Conservation (phyloP, 2,888 invertebrate species). For the Mythimna loreyi region DNA sequence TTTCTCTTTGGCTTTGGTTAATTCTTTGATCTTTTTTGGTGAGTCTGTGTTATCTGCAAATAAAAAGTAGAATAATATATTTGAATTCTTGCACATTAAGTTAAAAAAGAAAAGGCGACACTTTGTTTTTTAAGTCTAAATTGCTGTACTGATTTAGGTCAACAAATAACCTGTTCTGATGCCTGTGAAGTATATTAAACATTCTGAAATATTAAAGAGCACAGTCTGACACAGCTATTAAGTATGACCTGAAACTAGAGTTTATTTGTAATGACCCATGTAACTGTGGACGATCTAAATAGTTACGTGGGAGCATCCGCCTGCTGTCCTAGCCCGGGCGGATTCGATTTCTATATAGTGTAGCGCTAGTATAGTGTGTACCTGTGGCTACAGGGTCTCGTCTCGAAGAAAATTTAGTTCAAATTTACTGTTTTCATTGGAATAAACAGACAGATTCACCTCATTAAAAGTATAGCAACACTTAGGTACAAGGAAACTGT, state of each 20-base stretch:
- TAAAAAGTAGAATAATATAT: neutral
- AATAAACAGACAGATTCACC: too few relatives aligned
- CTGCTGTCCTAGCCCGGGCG: constrained; percentile 4
- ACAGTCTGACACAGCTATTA: neutral
- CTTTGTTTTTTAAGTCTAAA: neutral
- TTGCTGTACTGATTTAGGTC: neutral
- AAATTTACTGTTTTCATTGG: too few relatives aligned
- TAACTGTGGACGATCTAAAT: constrained; percentile 12
- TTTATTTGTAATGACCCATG: constrained; percentile 11
- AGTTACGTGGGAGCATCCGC: constrained; percentile 19
- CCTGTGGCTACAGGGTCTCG: neutral
- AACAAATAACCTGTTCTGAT: neutral
- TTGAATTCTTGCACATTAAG: neutral
- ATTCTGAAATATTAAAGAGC: neutral
- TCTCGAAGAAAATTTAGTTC: too few relatives aligned
- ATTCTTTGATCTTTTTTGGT: constrained; percentile 58
- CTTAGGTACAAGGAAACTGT: too few relatives aligned
- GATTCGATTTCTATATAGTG: constrained; percentile 22
- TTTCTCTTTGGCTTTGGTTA: constrained; percentile 58
- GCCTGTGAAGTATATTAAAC: too few relatives aligned
- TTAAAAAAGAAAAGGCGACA: neutral
- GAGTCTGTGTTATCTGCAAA: constrained; percentile 53
- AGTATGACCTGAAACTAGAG: constrained; percentile 12
- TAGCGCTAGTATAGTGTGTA: too few relatives aligned
- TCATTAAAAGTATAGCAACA: too few relatives aligned